Conservation (phyloP, 2,113 vertebrate genomes). For the Electrona antarctica region DNA sequence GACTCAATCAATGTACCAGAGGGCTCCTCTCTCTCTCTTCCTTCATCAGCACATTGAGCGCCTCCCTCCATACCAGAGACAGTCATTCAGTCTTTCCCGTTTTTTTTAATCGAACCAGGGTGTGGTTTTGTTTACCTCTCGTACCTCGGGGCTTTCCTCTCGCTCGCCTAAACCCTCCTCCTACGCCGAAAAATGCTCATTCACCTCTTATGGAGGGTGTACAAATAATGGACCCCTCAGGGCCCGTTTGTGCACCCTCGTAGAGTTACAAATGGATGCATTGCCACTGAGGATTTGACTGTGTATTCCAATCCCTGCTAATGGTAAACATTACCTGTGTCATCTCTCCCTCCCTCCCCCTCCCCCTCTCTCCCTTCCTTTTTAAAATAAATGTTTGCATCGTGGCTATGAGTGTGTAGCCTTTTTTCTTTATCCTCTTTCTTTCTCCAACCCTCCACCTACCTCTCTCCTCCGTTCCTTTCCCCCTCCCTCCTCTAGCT, state of each 20-base stretch:
- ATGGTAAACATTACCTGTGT: conserved; percentile 16
- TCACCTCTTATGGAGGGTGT: no score
- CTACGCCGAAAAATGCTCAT: background rate
- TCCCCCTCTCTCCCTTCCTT: no score
- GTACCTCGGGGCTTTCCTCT: conserved; percentile 23
- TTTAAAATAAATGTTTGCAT: no score
- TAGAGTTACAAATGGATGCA: no score
- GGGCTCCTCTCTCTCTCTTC: conserved; percentile 12
- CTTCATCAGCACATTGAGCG: conserved; percentile 39
- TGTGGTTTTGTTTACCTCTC: conserved; percentile 39
- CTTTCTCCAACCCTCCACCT: no score
- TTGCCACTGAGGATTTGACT: no score
- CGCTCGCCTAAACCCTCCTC: conserved; percentile 19
- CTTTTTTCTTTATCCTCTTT: no score
- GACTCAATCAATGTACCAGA: conserved; percentile 33
- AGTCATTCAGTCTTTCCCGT: background rate
- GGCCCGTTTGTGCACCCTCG: no score
- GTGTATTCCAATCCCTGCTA: background rate
- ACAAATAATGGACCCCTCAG: no score
- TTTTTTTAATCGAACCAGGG: conserved; percentile 50
- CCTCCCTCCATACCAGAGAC: conserved; percentile 21
- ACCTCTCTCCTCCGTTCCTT: background rate
- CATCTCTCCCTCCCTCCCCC: background rate
- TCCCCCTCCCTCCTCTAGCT: background rate
- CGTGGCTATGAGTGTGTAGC: no score